phyloP scores from a whole-genome alignment of 30 jellyfish, hydroid and myxozoan genomes.

The Hydractinia echinata region DNA sequence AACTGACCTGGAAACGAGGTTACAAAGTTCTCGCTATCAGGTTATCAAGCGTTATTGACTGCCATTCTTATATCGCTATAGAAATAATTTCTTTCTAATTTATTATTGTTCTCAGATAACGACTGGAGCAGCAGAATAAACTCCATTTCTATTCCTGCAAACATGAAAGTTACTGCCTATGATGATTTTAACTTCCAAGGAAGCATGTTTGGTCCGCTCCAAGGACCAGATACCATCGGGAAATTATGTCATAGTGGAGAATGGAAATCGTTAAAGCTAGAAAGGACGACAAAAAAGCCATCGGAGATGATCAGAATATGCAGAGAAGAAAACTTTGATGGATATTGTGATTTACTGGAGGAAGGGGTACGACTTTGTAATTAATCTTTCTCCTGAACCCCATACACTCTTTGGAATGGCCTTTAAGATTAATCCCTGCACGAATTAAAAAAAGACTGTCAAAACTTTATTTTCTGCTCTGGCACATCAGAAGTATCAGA shows the following conservation, averaged over 20 bases:
- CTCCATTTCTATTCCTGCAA: slow-evolving; percentile 4
- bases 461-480: too few relatives aligned
- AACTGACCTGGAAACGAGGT: too few relatives aligned
- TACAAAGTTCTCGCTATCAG: too few relatives aligned
- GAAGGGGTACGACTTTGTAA: slow-evolving; percentile 1
- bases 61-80: too few relatives aligned
- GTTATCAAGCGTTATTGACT: too few relatives aligned
- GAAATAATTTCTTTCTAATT: too few relatives aligned
- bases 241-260: background rate
- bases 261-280: slow-evolving; percentile 15
- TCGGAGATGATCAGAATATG: slow-evolving; percentile 10
- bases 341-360: slow-evolving; percentile 4
- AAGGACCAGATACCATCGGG: slow-evolving; percentile 4
- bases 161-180: slow-evolving; percentile 2
- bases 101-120: background rate
- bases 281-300: background rate
- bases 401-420: too few relatives aligned
- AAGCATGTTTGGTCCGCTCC: slow-evolving; percentile 1
- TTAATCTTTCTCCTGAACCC: background rate
- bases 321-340: background rate
- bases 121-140: slow-evolving; percentile 14
- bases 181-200: slow-evolving; percentile 14
- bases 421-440: too few relatives aligned
- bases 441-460: too few relatives aligned
- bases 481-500: too few relatives aligned